These are phyloP conservation scores for Enteromius mattozi DNA, from an alignment of 2,797 vertebrate species.

Conservation along the genomic window DNA sequence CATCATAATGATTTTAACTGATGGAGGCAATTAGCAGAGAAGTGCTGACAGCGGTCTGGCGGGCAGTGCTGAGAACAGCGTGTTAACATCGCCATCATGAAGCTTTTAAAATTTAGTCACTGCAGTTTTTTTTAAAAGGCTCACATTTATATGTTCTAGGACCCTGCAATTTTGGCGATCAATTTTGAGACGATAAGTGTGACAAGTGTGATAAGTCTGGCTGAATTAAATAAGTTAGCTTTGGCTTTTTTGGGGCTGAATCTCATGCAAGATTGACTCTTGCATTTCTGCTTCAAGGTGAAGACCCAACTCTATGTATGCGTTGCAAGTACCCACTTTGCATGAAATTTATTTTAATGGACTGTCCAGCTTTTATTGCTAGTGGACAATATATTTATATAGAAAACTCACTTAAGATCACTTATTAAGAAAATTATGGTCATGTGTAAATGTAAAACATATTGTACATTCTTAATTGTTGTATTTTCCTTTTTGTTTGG, in stretches of 20 bases:
- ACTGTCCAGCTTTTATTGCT: not conserved
- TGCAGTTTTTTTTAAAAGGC: constrained; percentile 25
- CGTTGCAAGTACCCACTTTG: not conserved
- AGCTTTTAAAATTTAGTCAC: constrained; percentile 46
- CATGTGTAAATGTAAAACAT: not conserved
- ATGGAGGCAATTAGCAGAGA: constrained; percentile 79
- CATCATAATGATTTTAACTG: constrained; percentile 76
- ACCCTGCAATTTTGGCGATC: constrained; percentile 8
- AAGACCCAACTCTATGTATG: not conserved
- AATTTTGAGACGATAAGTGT: not conserved
- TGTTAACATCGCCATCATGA: constrained; percentile 31
- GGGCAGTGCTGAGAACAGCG: constrained; percentile 67
- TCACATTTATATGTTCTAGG: constrained; percentile 19
- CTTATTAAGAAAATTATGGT: not conserved
- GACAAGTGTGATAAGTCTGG: not conserved
- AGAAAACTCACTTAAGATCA: not conserved
- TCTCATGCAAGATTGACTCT: not conserved
- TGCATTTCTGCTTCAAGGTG: not conserved
- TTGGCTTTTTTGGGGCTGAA: constrained; percentile 23
- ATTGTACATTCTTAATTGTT: not conserved
- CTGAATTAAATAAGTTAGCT: not conserved
- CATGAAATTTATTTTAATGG: not conserved
- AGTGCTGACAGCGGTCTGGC: constrained; percentile 75
- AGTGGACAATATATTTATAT: not conserved
- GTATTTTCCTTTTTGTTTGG: not conserved